These are phyloP conservation scores for Spisula solida DNA, from an alignment of 2,888 invertebrate species.

Conservation along the genomic window DNA sequence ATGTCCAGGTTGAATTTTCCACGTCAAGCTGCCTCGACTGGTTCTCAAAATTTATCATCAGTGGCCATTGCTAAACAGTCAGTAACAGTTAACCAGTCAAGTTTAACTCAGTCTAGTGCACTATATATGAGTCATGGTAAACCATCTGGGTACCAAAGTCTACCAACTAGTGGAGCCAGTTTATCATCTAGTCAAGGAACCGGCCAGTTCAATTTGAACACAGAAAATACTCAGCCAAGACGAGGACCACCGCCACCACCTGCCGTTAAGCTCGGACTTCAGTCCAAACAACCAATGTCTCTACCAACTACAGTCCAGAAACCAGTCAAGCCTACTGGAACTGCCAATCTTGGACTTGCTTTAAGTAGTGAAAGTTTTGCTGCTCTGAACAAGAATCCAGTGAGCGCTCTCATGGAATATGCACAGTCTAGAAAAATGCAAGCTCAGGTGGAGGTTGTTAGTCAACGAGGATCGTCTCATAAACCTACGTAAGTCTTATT, in stretches of 20 bases:
- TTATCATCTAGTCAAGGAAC: not conserved
- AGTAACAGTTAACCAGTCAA: conserved; percentile 40
- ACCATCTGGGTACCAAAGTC: conserved; percentile 24
- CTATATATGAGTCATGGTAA: conserved; percentile 27
- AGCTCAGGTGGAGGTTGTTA: conserved; percentile 85
- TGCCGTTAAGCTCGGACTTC: conserved; percentile 33
- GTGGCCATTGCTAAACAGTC: conserved; percentile 3
- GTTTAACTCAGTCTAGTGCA: conserved; percentile 42
- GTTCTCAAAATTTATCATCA: conserved; percentile 26
- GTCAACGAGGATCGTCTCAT: conserved; percentile 86
- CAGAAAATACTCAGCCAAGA: not conserved
- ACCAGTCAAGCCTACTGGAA: conserved; percentile 2
- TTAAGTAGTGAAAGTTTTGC: conserved; percentile 85
- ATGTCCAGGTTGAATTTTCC: not conserved
- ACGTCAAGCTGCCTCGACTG: not conserved
- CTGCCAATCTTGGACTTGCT: conserved; percentile 44
- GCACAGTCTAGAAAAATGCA: conserved; percentile 86
- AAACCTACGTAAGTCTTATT: conserved; percentile 85
- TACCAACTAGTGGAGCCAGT: not conserved
- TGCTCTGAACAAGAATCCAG: conserved; percentile 87
- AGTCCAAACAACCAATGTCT: not conserved
- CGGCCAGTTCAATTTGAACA: conserved; percentile 27
- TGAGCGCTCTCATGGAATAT: conserved; percentile 88
- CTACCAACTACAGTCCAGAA: not conserved
- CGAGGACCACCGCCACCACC: conserved; percentile 36